phyloP scores from a whole-genome alignment of 2,888 invertebrate genomes.

The Trichogramma evanescens region DNA sequence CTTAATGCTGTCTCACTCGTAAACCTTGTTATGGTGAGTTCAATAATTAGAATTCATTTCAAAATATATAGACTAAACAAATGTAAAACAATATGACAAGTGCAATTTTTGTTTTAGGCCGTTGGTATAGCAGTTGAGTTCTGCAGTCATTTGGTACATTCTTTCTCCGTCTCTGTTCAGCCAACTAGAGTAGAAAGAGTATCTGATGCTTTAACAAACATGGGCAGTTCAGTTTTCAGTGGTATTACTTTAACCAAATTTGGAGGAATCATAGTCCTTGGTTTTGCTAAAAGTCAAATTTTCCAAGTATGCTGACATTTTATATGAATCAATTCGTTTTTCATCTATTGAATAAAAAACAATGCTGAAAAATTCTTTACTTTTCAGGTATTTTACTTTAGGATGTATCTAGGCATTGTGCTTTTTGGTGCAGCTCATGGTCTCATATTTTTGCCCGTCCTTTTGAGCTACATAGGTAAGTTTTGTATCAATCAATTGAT shows the following conservation, averaged over 20 bases:
- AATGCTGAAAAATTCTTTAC: slow-evolving; percentile 27
- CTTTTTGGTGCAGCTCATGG: slow-evolving; percentile 95
- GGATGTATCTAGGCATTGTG: slow-evolving; percentile 97
- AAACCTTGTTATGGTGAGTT: slow-evolving; percentile 82
- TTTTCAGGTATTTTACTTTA: slow-evolving; percentile 80
- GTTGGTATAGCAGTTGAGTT: slow-evolving; percentile 98
- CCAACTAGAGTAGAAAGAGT: slow-evolving; percentile 69
- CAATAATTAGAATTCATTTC: background rate
- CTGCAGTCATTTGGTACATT: slow-evolving; percentile 93
- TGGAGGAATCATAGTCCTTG: slow-evolving; percentile 92
- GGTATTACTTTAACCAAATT: slow-evolving; percentile 98
- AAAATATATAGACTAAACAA: background rate
- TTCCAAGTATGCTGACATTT: slow-evolving; percentile 58
- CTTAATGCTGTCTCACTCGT: slow-evolving; percentile 96
- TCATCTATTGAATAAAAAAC: slow-evolving; percentile 18
- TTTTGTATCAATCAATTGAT: background rate
- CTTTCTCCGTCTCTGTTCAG: slow-evolving; percentile 76
- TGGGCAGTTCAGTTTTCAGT: slow-evolving; percentile 89
- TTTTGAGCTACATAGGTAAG: slow-evolving; percentile 94
- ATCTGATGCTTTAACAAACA: slow-evolving; percentile 74
- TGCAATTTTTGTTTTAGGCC: slow-evolving; percentile 55
- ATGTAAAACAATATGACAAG: background rate
- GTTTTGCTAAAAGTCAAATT: slow-evolving; percentile 95
- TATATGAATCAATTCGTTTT: background rate
- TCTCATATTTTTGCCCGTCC: slow-evolving; percentile 91